Conservation (phyloP, 2,888 invertebrate genomes). For the Ashinkailepas kermadecensis region DNA sequence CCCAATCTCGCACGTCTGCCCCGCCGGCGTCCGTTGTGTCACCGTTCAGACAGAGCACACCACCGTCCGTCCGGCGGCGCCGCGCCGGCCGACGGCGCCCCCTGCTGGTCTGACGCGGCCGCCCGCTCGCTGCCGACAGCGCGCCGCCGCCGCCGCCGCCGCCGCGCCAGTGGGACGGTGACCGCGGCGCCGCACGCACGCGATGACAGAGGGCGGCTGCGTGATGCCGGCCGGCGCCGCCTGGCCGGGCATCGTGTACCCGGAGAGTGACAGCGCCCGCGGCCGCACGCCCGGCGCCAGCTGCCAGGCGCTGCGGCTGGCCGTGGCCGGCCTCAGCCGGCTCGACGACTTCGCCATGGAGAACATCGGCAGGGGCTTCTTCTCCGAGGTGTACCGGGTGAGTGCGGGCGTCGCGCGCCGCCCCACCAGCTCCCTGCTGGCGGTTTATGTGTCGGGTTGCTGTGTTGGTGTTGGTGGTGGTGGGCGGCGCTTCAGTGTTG, state of each 20-base stretch:
- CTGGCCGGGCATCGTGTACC: background rate
- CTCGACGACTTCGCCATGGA: slow-evolving; percentile 89
- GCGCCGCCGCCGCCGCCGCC: too few relatives aligned
- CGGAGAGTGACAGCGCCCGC: background rate
- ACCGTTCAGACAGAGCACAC: too few relatives aligned
- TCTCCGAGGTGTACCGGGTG: slow-evolving; percentile 97
- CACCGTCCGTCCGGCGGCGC: too few relatives aligned
- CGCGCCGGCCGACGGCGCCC: too few relatives aligned
- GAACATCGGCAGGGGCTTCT: slow-evolving; percentile 90
- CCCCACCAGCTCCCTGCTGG: too few relatives aligned
- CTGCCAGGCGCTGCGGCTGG: slow-evolving; percentile 81
- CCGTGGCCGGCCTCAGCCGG: slow-evolving; percentile 82
- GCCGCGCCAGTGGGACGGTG: too few relatives aligned
- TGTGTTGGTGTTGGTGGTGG: too few relatives aligned
- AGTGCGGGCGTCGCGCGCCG: slow-evolving; percentile 34
- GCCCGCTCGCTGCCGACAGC: too few relatives aligned
- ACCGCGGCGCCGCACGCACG: slow-evolving; percentile 35
- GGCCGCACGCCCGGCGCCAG: slow-evolving; percentile 45
- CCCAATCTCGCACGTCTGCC: too few relatives aligned
- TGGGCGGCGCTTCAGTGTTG: background rate
- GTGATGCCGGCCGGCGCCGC: background rate
- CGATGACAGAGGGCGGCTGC: background rate
- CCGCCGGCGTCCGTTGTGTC: too few relatives aligned
- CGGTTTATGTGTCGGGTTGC: too few relatives aligned
- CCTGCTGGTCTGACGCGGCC: too few relatives aligned